Conservation (phyloP, 2,113 vertebrate species). For the Platycercus adscitus region DNA sequence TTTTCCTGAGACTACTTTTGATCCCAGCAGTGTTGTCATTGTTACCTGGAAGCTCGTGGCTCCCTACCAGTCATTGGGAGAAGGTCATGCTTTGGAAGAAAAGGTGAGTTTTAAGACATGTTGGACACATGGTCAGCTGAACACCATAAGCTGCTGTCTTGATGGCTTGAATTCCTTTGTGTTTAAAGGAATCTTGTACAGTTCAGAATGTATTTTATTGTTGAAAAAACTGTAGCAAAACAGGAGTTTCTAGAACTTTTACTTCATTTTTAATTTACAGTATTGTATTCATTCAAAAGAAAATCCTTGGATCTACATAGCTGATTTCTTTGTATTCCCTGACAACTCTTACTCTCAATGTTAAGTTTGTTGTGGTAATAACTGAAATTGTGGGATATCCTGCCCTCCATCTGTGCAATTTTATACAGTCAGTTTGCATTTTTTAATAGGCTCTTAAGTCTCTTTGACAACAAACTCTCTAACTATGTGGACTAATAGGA, state of each 20-base stretch:
- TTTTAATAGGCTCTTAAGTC: background rate
- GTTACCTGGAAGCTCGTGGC: slow-evolving; percentile 86
- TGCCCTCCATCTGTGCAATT: background rate
- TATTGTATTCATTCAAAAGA: background rate
- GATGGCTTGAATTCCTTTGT: background rate
- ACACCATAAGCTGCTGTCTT: background rate
- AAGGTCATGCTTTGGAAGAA: slow-evolving; percentile 59
- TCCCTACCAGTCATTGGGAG: slow-evolving; percentile 60
- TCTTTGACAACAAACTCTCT: background rate
- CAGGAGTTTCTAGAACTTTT: background rate
- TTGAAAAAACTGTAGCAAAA: background rate
- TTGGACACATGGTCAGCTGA: background rate
- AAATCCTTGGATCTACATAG: background rate
- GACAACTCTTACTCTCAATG: background rate
- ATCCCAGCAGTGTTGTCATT: slow-evolving; percentile 78
- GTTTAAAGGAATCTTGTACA: background rate
- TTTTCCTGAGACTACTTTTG: slow-evolving; percentile 80
- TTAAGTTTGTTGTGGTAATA: background rate
- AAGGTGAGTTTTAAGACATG: slow-evolving; percentile 69
- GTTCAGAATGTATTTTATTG: background rate
- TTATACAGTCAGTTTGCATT: background rate
- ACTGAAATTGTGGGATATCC: background rate
- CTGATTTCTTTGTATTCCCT: background rate
- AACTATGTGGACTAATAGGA: background rate
- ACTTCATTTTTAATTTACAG: background rate